phyloP scores from a whole-genome alignment of 2,113 vertebrate genomes.

The Actenoides hombroni region DNA sequence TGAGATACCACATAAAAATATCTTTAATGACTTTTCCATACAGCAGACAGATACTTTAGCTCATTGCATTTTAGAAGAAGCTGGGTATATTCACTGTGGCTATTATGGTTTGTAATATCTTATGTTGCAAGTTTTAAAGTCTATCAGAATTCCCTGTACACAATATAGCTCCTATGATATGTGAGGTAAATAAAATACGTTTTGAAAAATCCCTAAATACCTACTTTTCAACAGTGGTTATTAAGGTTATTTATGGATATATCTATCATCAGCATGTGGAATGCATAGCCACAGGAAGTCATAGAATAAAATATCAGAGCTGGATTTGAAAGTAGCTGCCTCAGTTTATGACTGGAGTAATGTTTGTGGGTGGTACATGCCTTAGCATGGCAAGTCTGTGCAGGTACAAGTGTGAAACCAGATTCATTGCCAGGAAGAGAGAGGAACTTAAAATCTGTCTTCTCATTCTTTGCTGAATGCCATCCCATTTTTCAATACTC shows the following conservation, averaged over 20 bases:
- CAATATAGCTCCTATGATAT: neutral
- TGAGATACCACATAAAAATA: neutral
- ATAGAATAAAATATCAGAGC: conserved; percentile 17
- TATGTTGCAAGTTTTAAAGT: neutral
- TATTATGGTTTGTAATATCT: neutral
- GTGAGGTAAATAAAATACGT: neutral
- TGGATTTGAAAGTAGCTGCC: conserved; percentile 27
- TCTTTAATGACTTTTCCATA: neutral
- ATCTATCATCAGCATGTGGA: neutral
- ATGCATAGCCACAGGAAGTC: conserved; percentile 5
- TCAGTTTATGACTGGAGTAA: conserved; percentile 20
- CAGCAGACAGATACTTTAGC: neutral
- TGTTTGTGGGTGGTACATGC: neutral
- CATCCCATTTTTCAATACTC: neutral
- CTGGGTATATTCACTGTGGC: neutral
- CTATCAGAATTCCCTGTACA: neutral
- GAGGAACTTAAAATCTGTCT: neutral
- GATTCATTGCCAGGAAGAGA: neutral
- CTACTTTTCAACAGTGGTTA: neutral
- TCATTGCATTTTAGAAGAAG: neutral
- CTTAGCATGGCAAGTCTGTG: neutral
- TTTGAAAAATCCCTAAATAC: conserved; percentile 42
- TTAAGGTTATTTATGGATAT: conserved; percentile 36
- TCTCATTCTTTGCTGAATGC: neutral
- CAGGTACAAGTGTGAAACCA: neutral